Evolutionary conservation across 1,140 invertebrate species (phyloP).

Genomic region (Drosophila kepulauana): DNA sequence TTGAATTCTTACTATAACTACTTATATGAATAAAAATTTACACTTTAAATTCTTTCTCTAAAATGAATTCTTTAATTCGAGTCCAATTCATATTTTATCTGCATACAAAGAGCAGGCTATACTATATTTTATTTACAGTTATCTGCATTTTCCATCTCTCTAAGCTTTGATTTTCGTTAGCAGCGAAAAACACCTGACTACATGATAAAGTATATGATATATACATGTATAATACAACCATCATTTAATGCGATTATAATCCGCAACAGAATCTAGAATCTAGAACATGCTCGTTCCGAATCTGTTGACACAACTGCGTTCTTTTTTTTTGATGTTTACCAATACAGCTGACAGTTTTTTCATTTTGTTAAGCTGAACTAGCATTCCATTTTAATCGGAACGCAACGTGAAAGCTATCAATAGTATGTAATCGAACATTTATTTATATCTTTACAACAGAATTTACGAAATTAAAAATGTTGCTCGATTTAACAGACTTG

Average conservation of each 20-base stretch:
- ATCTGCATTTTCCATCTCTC: no score
- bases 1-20: no score
- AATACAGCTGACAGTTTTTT: slow-evolving; percentile 36
- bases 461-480: no score
- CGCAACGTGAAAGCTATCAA: not conserved
- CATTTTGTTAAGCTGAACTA: slow-evolving; percentile 21
- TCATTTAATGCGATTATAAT: slow-evolving; percentile 14
- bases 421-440: not conserved
- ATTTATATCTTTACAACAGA: no score
- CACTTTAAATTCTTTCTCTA: no score
- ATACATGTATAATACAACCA: not conserved
- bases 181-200: slow-evolving; percentile 24
- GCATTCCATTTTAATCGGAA: slow-evolving; percentile 11
- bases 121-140: no score
- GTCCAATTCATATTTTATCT: no score
- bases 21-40: no score
- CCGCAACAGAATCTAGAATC: slow-evolving; percentile 36
- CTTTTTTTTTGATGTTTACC: slow-evolving; percentile 11
- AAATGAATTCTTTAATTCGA: no score
- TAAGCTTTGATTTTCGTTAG: no score
- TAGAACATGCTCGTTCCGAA: slow-evolving; percentile 17
- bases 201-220: slow-evolving; percentile 1
- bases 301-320: slow-evolving; percentile 45
- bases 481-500: no score
- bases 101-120: no score